Percentiles rank a stretch among this genome's conserved stretches.
phyloP scores from a whole-genome alignment of 2,113 vertebrate species.

The Campylomormyrus tamandua region DNA sequence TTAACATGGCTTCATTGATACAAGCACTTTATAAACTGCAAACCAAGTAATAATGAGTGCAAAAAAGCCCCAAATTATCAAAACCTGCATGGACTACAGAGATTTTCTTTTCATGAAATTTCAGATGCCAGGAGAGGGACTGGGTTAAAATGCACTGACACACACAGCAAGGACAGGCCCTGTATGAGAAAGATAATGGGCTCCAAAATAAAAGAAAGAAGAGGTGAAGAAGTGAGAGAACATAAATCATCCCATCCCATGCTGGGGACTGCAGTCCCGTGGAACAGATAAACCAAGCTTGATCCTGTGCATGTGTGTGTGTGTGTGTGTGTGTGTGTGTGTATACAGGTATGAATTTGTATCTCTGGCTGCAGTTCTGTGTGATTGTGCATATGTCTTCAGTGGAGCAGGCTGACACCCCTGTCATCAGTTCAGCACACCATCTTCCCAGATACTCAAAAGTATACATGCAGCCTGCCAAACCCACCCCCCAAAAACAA shows the following conservation, averaged over 20 bases:
- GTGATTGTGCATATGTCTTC: neutral
- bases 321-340: neutral
- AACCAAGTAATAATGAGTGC: neutral
- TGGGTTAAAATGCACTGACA: neutral
- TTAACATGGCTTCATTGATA: neutral
- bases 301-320: neutral
- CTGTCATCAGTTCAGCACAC: neutral
- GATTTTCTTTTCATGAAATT: neutral
- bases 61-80: neutral
- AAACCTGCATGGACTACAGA: neutral
- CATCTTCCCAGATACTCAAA: neutral
- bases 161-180: neutral
- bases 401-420: neutral
- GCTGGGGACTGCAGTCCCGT: neutral
- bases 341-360: neutral
- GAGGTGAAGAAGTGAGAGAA: neutral
- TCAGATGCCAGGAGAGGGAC: neutral
- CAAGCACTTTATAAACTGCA: neutral
- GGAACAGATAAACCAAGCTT: neutral
- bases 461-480: neutral
- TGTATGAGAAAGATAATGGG: constrained; percentile 14
- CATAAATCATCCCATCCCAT: constrained; percentile 16
- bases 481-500: neutral
- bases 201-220: constrained; percentile 17
- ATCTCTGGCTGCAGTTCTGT: neutral